These are phyloP conservation scores for Dicranocentrus wangi DNA, from an alignment of 2,888 invertebrate genomes.

Conservation along the genomic window DNA sequence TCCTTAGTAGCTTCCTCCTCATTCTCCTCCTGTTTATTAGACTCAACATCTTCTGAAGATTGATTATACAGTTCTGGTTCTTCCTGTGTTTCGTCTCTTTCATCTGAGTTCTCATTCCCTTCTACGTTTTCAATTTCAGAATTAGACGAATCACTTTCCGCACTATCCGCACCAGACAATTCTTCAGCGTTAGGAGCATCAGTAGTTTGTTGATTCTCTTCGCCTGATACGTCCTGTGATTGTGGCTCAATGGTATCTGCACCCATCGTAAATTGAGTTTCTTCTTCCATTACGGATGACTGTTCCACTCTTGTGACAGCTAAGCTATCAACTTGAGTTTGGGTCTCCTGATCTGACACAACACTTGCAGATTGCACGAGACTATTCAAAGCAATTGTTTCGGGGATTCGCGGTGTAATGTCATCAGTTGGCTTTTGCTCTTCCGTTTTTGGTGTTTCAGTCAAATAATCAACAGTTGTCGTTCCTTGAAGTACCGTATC, in stretches of 20 bases:
- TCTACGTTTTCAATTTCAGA: too few species aligned
- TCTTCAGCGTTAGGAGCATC: too few species aligned
- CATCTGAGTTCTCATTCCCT: too few species aligned
- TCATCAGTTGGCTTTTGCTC: slow-evolving; percentile 23
- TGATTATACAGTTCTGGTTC: too few species aligned
- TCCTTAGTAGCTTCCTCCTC: too few species aligned
- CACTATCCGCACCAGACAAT: too few species aligned
- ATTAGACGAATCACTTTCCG: too few species aligned
- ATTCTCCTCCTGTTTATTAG: too few species aligned
- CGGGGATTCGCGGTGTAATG: slow-evolving; percentile 10
- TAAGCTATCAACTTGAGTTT: background rate
- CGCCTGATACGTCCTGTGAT: background rate
- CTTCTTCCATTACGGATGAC: background rate
- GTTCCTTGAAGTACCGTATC: slow-evolving; percentile 45
- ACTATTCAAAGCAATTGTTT: slow-evolving; percentile 11
- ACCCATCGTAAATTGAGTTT: background rate
- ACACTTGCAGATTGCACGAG: background rate
- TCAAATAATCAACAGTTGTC: slow-evolving; percentile 29
- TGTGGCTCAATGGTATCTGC: background rate
- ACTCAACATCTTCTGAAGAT: too few species aligned
- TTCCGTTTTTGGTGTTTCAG: slow-evolving; percentile 46
- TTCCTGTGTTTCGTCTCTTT: too few species aligned
- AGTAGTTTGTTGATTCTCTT: too few species aligned
- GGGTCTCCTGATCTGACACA: background rate
- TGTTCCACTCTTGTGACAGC: slow-evolving; percentile 9